These are phyloP conservation scores for Junco hyemalis DNA, from an alignment of 2,113 vertebrate species.

Conservation along the genomic window DNA sequence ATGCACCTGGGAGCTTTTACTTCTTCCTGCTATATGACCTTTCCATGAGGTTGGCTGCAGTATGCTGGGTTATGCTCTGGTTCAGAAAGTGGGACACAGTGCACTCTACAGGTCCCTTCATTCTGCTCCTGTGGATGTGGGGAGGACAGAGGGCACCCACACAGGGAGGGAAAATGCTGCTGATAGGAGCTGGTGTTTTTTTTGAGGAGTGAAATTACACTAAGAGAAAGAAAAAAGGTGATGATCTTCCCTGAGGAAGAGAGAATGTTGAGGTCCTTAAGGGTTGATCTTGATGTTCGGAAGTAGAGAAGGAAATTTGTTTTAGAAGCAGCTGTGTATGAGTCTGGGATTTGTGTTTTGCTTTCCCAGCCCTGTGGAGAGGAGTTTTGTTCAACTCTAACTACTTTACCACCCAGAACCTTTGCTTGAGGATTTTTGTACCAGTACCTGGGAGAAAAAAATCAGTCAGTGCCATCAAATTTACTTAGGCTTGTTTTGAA, in stretches of 20 bases:
- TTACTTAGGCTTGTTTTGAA: neutral
- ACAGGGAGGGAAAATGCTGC: neutral
- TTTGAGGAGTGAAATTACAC: neutral
- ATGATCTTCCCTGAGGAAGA: neutral
- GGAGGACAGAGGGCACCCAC: neutral
- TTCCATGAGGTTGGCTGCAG: neutral
- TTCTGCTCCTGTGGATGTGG: neutral
- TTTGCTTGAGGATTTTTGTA: neutral
- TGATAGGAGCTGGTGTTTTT: neutral
- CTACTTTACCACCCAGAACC: neutral
- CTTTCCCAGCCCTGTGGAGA: neutral
- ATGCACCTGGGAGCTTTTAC: neutral
- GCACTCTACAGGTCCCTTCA: conserved; percentile 40
- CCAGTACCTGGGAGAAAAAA: neutral
- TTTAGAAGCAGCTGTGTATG: neutral
- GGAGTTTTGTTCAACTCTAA: neutral
- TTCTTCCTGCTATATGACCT: neutral
- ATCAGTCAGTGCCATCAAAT: neutral
- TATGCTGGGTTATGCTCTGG: neutral
- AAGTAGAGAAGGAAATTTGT: neutral
- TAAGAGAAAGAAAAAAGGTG: neutral
- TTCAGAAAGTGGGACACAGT: neutral
- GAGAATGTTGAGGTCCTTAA: neutral
- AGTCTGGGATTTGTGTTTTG: neutral
- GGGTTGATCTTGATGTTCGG: neutral